phyloP scores from a whole-genome alignment of 2,113 vertebrate species.

The Mystacornis crossleyi region DNA sequence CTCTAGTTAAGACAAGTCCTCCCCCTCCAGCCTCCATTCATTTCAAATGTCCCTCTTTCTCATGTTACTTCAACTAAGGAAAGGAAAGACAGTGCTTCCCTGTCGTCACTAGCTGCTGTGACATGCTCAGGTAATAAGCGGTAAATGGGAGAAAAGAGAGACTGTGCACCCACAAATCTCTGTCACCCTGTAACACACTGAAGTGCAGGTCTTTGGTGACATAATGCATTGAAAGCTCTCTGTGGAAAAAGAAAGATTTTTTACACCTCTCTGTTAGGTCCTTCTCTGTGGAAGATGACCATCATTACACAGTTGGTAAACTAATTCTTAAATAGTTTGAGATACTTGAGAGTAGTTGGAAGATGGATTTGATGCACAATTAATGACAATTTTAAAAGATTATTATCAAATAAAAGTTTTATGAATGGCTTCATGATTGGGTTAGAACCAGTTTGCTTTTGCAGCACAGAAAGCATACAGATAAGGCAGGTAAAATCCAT shows the following conservation, averaged over 20 bases:
- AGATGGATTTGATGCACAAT: background rate
- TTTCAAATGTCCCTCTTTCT: background rate
- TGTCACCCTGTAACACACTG: background rate
- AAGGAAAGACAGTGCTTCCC: background rate
- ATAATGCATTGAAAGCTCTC: background rate
- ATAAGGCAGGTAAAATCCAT: background rate
- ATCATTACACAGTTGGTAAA: background rate
- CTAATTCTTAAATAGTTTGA: background rate
- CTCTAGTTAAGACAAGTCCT: background rate
- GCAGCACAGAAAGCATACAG: background rate
- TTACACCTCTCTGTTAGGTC: background rate
- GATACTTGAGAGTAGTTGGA: background rate
- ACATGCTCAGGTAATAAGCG: accelerated
- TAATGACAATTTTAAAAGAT: background rate
- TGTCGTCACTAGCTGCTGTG: background rate
- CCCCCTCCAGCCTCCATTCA: background rate
- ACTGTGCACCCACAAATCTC: background rate
- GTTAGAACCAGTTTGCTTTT: background rate
- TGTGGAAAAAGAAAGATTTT: background rate
- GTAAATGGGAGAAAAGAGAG: background rate
- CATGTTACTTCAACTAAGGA: background rate
- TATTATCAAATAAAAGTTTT: background rate
- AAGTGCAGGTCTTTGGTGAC: background rate
- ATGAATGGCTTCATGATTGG: background rate
- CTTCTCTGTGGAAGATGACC: background rate